Percentiles rank a stretch among this genome's conserved stretches.
These are phyloP conservation scores for Trypoxylon attenuatum DNA, from an alignment of 2,888 invertebrate species.

Conservation along the genomic window DNA sequence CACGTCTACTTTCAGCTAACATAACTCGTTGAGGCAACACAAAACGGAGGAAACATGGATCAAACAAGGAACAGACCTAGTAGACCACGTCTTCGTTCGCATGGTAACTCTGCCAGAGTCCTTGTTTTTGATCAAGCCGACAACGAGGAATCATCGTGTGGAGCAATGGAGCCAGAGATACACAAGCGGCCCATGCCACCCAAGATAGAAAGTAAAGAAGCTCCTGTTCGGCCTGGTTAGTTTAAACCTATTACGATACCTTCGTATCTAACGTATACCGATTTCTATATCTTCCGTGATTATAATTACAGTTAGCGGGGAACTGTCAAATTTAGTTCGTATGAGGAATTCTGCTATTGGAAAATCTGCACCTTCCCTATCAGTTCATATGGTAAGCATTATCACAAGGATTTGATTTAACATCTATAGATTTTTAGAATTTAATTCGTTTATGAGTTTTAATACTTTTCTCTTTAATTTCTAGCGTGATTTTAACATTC, in stretches of 20 bases:
- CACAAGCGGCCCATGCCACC: conserved; percentile 51
- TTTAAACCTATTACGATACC: no score
- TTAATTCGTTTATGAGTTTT: not conserved
- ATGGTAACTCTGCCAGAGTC: conserved; percentile 82
- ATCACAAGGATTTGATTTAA: not conserved
- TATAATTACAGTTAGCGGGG: conserved; percentile 69
- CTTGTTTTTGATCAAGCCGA: conserved; percentile 86
- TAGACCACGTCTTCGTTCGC: conserved; percentile 70
- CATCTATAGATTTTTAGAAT: not conserved
- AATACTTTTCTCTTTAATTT: conserved; percentile 38
- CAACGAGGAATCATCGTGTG: conserved; percentile 74
- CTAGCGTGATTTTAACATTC: conserved; percentile 72
- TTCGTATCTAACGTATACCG: no score
- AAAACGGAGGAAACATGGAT: conserved; percentile 61
- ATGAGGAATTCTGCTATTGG: conserved; percentile 93
- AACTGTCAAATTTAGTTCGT: conserved; percentile 86
- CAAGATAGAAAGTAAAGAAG: conserved; percentile 69
- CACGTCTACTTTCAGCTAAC: not conserved
- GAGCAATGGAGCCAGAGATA: conserved; percentile 54
- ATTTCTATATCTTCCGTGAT: conserved; percentile 46
- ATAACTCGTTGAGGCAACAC: not conserved
- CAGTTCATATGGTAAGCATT: conserved; percentile 81
- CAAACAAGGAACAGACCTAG: conserved; percentile 70
- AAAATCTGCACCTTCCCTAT: conserved; percentile 95
- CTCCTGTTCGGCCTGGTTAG: conserved; percentile 67